Conservation (phyloP, 2,888 invertebrate genomes). For the Watsonalla binaria region DNA sequence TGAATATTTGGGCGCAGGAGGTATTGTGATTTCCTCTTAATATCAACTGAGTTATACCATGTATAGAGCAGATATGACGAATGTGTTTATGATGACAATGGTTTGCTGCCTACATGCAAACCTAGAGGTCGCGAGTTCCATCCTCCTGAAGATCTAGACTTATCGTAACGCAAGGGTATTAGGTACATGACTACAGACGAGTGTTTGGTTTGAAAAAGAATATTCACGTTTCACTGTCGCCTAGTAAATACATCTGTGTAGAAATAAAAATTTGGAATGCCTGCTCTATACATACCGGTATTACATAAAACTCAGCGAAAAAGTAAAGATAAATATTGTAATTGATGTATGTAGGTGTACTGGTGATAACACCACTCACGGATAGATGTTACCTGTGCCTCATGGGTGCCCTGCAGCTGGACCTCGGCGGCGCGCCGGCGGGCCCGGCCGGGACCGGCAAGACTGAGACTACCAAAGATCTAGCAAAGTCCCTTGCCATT, state of each 20-base stretch:
- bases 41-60: background rate
- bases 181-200: too few relatives aligned
- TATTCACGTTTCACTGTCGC: too few relatives aligned
- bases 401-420: constrained; percentile 93
- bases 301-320: too few relatives aligned
- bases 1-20: constrained; percentile 93
- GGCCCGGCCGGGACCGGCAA: constrained; percentile 93
- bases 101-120: background rate
- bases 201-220: too few relatives aligned
- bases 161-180: too few relatives aligned
- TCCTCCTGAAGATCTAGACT: too few relatives aligned
- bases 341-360: constrained; percentile 68
- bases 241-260: too few relatives aligned
- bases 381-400: constrained; percentile 93
- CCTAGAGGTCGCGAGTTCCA: too few relatives aligned
- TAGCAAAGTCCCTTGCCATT: constrained; percentile 91
- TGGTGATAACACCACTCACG: constrained; percentile 94
- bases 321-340: background rate
- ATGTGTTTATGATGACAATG: too few relatives aligned
- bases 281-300: too few relatives aligned
- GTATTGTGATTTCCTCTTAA: constrained; percentile 22
- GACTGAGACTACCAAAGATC: constrained; percentile 94
- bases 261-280: too few relatives aligned
- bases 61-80: too few relatives aligned
- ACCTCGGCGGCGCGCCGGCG: constrained; percentile 93